These are phyloP conservation scores for Sminthurinus aureus DNA, from an alignment of 2,888 invertebrate genomes.

Conservation along the genomic window DNA sequence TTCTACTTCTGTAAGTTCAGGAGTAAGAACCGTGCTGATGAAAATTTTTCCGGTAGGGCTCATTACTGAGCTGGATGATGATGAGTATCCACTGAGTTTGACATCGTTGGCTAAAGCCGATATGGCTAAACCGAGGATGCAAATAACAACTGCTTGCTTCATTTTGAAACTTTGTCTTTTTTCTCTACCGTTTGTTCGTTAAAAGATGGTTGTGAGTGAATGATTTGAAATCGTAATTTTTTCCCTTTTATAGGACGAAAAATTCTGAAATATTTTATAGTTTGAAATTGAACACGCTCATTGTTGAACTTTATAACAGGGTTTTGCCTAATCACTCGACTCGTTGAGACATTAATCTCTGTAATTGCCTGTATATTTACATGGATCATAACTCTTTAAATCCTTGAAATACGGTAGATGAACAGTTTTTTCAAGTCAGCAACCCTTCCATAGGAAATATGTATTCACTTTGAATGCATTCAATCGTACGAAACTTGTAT, in stretches of 20 bases:
- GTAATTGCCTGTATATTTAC: background rate
- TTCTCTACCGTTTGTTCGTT: background rate
- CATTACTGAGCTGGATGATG: background rate
- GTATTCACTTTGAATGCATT: background rate
- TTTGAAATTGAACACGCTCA: background rate
- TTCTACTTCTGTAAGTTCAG: background rate
- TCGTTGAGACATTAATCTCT: background rate
- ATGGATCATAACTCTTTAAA: background rate
- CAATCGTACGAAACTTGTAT: too few species aligned
- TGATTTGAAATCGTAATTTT: background rate
- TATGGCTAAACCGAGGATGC: constrained; percentile 36
- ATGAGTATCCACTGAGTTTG: background rate
- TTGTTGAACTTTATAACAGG: background rate
- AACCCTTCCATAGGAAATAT: background rate
- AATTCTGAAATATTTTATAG: background rate
- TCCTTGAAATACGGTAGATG: background rate
- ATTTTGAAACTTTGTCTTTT: constrained; percentile 18
- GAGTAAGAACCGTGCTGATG: constrained; percentile 22
- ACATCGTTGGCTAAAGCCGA: constrained; percentile 19
- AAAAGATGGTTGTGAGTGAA: background rate
- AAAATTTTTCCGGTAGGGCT: constrained; percentile 6
- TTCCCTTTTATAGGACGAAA: background rate
- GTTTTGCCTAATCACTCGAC: background rate
- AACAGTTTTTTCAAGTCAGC: background rate
- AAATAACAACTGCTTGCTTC: constrained; percentile 33